Evolutionary conservation across 2,113 vertebrate species (phyloP), one percentile per base, ranked within the genome.

Genomic region (Verasper variegatus): DNA sequence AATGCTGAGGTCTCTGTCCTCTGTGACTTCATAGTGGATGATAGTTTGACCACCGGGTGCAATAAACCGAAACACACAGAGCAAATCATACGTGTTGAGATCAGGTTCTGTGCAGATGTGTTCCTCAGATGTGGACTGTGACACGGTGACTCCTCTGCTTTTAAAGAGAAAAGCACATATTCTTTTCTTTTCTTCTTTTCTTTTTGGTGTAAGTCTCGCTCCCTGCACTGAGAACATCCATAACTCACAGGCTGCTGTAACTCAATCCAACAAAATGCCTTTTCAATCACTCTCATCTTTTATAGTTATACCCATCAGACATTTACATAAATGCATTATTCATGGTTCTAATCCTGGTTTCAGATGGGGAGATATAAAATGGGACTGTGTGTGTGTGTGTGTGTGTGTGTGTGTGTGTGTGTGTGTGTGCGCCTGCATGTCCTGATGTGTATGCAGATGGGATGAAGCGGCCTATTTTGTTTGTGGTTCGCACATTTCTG

Each of bases 321-420:
- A 93, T 93, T 92, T 89, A 83, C 91, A 93, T 91, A 91, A 90
- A 93, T 93, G 65, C 88, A 92, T 93, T 92, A 93, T 93, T 92
- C 92, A 93, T 91, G 73, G 20, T 65, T 83, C 81, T 91, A 91
- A 92, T 92, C 89, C 86, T 55, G 57, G 71, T 89, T 89, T 93
- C 80, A 89, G 88, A 93, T 91, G 82, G 82, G 71, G 76, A 87
- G 84, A 92, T 88, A 86, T 88, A 88, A 89, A 91, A 88, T 81
- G 85, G 1, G 62, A 80, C 78, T 84, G 17, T 85, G 77, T 61
- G 62, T 82, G 51, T 80, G 59, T 65, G 59, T 67, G 57, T 59
- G 54, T 42, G 59, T 65, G 49, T 55, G 65, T 58, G 79, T 84
- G 14, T 85, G 76, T 64, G 58, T 80, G 55, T 80, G 59, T 62